Evolutionary conservation across 2,113 vertebrate genomes (phyloP), one percentile per base, ranked within the genome.

Genomic region (Neogobius melanostomus): DNA sequence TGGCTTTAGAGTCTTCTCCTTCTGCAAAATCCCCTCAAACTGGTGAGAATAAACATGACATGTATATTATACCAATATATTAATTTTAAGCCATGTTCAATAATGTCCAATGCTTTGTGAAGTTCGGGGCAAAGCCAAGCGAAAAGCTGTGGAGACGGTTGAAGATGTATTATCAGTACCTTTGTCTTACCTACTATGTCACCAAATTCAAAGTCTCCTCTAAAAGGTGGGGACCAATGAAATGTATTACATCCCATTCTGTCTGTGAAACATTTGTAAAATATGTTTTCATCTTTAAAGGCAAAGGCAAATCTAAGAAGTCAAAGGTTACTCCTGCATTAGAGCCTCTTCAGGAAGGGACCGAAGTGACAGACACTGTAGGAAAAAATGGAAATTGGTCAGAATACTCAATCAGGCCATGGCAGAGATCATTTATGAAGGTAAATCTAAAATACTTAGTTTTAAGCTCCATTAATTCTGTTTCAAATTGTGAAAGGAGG

Each of bases 351-450:
- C 64, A 64, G 67, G 91, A 90, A 50, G 90, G 88, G 0, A 75
- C 85, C 46, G 87, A 90, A 74, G 65, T 93, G 36, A 91, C 77
- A 0, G 93, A 94, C 82, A 91, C 86, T 0, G 84, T 79, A 0
- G 88, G 91, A 11, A 91, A 83, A 92, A 88, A 71, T 94, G 93
- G 93, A 89, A 52, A 17, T 82, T 93, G 69, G 21, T 66, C 44
- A 87, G 84, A 59, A 86, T 91, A 71, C 77, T 91, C 49, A 80
- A 64, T 74, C 90, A 92, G 75, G 87, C 69, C 11, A 12, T 74
- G 0, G 70, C 81, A 11, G 92, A 92, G 68, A 62, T 93, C 15
- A 15, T 90, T 21, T 94, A 94, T 14, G 82, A 89, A 82, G 92
- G 93, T 93, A 70, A 78, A 77, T 11, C 36, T 36, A 36, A 36